These are phyloP conservation scores for Melanerpes formicivorus DNA, from an alignment of 2,113 vertebrate species.

Conservation along the genomic window DNA sequence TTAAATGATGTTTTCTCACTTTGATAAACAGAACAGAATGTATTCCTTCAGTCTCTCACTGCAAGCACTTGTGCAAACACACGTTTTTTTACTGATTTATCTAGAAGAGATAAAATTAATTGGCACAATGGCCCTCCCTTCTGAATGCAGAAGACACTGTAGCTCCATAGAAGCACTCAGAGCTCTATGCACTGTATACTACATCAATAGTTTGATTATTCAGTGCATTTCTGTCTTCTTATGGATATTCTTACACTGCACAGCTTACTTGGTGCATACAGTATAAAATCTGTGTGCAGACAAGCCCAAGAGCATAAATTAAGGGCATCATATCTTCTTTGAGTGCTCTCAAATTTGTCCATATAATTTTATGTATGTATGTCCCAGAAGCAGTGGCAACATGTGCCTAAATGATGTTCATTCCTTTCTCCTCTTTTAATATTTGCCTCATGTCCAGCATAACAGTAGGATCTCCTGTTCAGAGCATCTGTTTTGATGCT, in stretches of 20 bases:
- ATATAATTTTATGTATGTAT: neutral
- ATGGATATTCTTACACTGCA: neutral
- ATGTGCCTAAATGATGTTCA: neutral
- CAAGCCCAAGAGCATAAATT: neutral
- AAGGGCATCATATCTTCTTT: neutral
- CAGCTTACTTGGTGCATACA: neutral
- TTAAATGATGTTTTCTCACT: slow-evolving; percentile 60
- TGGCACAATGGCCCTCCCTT: neutral
- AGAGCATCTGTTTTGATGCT: neutral
- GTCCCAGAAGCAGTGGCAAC: neutral
- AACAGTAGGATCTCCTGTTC: neutral
- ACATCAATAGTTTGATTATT: neutral
- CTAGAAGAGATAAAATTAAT: slow-evolving; percentile 13
- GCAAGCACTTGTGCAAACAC: slow-evolving; percentile 36
- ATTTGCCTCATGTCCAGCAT: neutral
- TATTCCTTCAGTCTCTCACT: slow-evolving; percentile 34
- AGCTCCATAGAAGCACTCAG: neutral
- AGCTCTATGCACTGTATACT: neutral
- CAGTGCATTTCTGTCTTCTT: neutral
- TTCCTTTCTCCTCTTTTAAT: neutral
- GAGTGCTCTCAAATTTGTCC: neutral
- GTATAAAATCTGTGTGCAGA: neutral
- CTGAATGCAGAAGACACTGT: neutral
- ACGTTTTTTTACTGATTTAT: slow-evolving; percentile 42
- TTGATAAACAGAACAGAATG: slow-evolving; percentile 52